Percentiles rank a stretch among this genome's conserved stretches.
Conservation (phyloP, 2,113 vertebrate species). For the Misgurnus mizolepis region DNA sequence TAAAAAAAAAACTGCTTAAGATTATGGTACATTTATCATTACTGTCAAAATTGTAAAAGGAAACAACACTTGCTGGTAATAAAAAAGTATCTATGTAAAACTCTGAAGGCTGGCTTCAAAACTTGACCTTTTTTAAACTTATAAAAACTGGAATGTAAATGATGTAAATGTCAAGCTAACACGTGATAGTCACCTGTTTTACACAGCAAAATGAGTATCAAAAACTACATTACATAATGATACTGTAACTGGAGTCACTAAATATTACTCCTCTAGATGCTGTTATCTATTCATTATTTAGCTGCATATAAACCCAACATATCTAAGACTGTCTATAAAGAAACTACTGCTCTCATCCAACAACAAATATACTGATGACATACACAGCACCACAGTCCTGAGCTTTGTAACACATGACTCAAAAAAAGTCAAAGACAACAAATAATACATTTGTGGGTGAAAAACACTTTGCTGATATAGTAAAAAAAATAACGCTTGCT, state of each 20-base stretch:
- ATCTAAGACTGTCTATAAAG: background rate
- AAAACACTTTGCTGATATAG: slow-evolving; percentile 53
- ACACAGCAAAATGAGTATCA: slow-evolving; percentile 24
- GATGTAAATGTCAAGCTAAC: slow-evolving; percentile 15
- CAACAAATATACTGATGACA: slow-evolving; percentile 44
- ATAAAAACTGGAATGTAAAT: background rate
- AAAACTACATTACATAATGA: slow-evolving; percentile 18
- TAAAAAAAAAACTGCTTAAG: slow-evolving; percentile 33
- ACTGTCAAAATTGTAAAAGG: slow-evolving; percentile 27
- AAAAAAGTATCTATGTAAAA: slow-evolving; percentile 36
- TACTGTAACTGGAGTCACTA: slow-evolving; percentile 35
- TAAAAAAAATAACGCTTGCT: slow-evolving; percentile 62
- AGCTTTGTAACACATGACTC: slow-evolving; percentile 62
- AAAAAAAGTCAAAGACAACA: slow-evolving; percentile 48
- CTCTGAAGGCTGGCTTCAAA: slow-evolving; percentile 16
- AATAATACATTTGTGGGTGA: slow-evolving; percentile 29
- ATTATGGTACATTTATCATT: slow-evolving; percentile 15
- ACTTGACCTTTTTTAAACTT: slow-evolving; percentile 5
- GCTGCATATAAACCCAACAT: background rate
- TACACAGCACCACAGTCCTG: slow-evolving; percentile 72
- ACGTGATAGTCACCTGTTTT: slow-evolving; percentile 12
- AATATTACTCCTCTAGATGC: slow-evolving; percentile 12
- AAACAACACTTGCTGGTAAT: slow-evolving; percentile 32
- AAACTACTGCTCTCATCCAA: slow-evolving; percentile 1
- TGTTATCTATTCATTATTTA: slow-evolving; percentile 8